Base-by-base conservation (phyloP, 2,113 vertebrate species). In the Leptodactylus fuscus region DNA sequence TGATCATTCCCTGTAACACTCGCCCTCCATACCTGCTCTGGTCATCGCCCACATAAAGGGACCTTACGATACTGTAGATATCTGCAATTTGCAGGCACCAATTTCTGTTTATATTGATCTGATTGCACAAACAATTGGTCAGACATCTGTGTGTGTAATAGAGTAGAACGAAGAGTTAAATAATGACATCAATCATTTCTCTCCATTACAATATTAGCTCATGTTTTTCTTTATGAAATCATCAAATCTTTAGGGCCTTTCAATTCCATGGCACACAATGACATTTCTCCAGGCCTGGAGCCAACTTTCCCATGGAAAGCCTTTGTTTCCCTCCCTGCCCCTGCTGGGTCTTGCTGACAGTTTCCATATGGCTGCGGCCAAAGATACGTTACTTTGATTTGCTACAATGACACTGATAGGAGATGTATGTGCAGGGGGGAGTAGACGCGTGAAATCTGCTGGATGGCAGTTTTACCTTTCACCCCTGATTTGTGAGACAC, bases 271-370 rank as follows among this genome's bases (percentile, higher is more conserved):
- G 81, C 67, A 83, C 32, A 44, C 46, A 70, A 38, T 74, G 81
- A 83, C 67, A 74, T 83, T 83, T 83, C 58, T 73, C 81, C 49
- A 83, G 67, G 67, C 71, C 20, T 34, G 15, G 20, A 60, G 81
- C 81, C 81, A 83, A 73, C 5, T 53, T 82, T 82, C 22, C 49
- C 46, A 82, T 82, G 46, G 48, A 82, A 82, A 82, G 48, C 49
- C 65, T 82, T 69, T 38, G 62, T 82, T 73, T 82, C 51, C 67
- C 67, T 82, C 67, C 81, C 65, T 70, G 29, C 49, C 38, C 49
- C 81, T 83, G 81, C 81, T 83, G 51, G 48, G 69, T 34, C 81
- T 36, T 3, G 36, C 69, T 83, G 69, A 73, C 48, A 55, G 11
- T 73, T 83, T 83, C 81, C 81, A 83, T 71, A 83, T 83, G 81